Evolutionary conservation across 2,797 vertebrate genomes (phyloP).

Genomic region (Pogoniulus pusillus): DNA sequence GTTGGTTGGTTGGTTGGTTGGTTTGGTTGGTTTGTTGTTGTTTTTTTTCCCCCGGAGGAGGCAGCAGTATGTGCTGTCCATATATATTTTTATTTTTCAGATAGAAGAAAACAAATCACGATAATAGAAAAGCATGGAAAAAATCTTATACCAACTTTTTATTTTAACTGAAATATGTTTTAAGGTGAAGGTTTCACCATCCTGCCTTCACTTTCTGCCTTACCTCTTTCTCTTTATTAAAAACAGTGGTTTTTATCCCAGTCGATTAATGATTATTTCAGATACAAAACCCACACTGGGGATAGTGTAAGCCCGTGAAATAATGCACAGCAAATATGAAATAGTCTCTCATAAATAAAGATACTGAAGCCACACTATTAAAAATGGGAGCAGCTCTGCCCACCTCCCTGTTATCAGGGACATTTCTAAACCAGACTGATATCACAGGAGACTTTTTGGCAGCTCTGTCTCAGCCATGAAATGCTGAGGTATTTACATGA

Average conservation of each 20-base stretch:
- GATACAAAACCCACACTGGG: neutral
- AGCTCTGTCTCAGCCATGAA: neutral
- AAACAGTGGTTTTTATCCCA: neutral
- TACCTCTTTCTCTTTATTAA: neutral
- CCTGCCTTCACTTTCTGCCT: neutral
- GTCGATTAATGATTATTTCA: slow-evolving; percentile 8
- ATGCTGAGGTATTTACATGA: neutral
- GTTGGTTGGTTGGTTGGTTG: too few species aligned
- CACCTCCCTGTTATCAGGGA: neutral
- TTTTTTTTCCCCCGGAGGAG: neutral
- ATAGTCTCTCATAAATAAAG: slow-evolving; percentile 34
- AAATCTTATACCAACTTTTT: neutral
- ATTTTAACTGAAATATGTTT: neutral
- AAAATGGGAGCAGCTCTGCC: neutral
- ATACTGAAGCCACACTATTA: neutral
- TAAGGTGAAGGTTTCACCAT: neutral
- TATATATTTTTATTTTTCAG: neutral
- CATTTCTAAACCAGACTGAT: neutral
- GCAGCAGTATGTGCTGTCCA: too few species aligned
- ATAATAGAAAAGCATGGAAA: neutral
- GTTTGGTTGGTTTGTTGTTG: too few species aligned
- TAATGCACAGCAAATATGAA: slow-evolving; percentile 11
- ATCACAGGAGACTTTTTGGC: neutral
- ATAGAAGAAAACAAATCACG: too few species aligned
- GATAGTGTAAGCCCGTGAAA: neutral